Evolutionary conservation across 1,140 invertebrate species (phyloP).

Genomic region (Aphaenogaster rudis): DNA sequence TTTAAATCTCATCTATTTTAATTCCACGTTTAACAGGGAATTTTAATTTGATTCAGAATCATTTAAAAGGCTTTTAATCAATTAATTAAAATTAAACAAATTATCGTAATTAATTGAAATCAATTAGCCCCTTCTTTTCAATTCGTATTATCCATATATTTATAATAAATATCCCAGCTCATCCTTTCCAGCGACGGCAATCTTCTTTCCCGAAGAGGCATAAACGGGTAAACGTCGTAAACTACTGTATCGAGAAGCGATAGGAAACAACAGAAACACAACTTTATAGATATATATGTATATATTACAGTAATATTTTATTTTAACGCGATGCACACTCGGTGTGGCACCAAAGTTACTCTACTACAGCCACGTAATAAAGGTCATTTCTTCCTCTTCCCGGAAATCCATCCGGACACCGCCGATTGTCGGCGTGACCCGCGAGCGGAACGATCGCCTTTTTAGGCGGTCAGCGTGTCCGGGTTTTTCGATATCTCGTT

Average conservation of each 20-base stretch:
- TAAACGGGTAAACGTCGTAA: slow-evolving; percentile 12
- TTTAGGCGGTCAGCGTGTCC: slow-evolving; percentile 82
- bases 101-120: slow-evolving; percentile 35
- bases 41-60: slow-evolving; percentile 2
- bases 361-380: slow-evolving; percentile 48
- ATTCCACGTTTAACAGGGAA: neutral
- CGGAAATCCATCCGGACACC: neutral
- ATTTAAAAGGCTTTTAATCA: neutral
- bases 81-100: slow-evolving; percentile 19
- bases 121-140: neutral
- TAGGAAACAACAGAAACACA: slow-evolving; percentile 38
- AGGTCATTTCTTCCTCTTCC: neutral
- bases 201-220: neutral
- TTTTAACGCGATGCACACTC: slow-evolving; percentile 28
- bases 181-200: neutral
- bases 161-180: slow-evolving; percentile 4
- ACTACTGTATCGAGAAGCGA: slow-evolving; percentile 27
- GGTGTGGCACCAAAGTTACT: slow-evolving; percentile 22
- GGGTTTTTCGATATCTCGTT: slow-evolving; percentile 83
- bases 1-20: neutral
- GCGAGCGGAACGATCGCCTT: neutral
- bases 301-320: slow-evolving; percentile 58
- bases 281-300: slow-evolving; percentile 30
- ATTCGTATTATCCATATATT: neutral
- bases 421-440: neutral